Evolutionary conservation across 2,113 vertebrate species (phyloP), one percentile per base, ranked within the genome.

Genomic region (Trinectes maculatus): DNA sequence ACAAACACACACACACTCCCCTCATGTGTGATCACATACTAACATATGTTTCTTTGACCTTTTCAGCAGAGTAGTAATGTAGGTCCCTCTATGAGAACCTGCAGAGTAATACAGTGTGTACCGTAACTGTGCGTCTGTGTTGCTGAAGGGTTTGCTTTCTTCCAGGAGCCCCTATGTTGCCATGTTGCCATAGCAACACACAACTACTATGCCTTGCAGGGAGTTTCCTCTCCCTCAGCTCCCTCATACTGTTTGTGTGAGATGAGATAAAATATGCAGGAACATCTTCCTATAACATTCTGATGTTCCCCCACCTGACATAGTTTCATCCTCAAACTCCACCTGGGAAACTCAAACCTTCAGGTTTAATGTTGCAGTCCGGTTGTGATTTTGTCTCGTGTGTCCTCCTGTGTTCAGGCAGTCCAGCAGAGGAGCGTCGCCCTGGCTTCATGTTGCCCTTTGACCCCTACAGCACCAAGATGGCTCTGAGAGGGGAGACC

Each of bases 401-500:
- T 77, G 15, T 65, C 12, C 44, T 53, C 10, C 0, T 77, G 22
- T 62, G 85, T 93, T 51, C 87, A 99, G 97, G 92, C 16, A 96
- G 89, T 26, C 92, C 94, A 65, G 83, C 86, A 33, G 94, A 80
- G 43, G 94, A 96, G 77, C 94, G 95, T 4, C 89, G 76, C 1
- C 97, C 97, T 8, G 74, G 82, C 43, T 94, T 98, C 89, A 91
- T 97, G 88, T 87, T 89, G 46, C 96, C 97, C 67, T 66, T 85
- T 31, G 96, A 94, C 15, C 54, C 82, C 43, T 85, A 88, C 85
- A 98, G 96, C 90, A 94, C 85, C 83, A 92, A 95, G 83, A 95
- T 94, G 73, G 96, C 96, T 52, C 89, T 99, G 74, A 93, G 92
- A 89, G 96, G 96, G 85, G 93, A 95, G 56, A 91, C 93, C 24